These are phyloP conservation scores for Neomonachus schauinslandi DNA, from an alignment of 2,113 vertebrate genomes.

Conservation along the genomic window DNA sequence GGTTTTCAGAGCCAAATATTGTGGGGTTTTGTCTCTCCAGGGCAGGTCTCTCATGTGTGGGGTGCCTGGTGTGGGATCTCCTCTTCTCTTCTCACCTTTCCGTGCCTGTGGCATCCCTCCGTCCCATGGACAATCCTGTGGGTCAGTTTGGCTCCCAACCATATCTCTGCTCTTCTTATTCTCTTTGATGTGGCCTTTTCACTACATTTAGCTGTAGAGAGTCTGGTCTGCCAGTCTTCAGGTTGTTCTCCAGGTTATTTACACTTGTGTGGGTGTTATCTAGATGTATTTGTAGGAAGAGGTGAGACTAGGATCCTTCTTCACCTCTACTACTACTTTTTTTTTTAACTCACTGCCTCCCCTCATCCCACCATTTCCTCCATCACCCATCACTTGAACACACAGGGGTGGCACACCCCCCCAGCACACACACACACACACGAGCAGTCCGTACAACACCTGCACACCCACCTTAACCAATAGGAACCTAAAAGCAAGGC, in stretches of 20 bases:
- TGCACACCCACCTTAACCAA: background rate
- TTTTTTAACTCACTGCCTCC: background rate
- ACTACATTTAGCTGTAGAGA: background rate
- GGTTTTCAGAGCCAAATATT: background rate
- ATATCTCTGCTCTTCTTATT: background rate
- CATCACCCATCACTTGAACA: background rate
- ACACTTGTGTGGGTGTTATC: background rate
- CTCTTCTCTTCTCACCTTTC: background rate
- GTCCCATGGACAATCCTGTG: background rate
- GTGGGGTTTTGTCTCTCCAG: background rate
- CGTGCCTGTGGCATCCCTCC: background rate
- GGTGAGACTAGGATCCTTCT: background rate
- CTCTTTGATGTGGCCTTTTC: background rate
- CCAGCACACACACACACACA: background rate
- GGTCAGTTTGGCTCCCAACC: background rate
- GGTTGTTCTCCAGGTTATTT: background rate
- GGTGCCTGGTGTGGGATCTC: background rate
- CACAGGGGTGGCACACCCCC: too few relatives aligned
- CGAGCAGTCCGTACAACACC: background rate
- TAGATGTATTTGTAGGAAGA: background rate
- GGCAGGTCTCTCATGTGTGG: background rate
- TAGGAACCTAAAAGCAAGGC: background rate
- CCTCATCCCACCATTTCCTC: background rate
- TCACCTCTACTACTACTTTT: background rate
- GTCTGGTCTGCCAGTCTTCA: background rate